Evolutionary conservation across 2,888 invertebrate species (phyloP), one percentile per base, ranked within the genome.

Genomic region (Tinea pellionella): DNA sequence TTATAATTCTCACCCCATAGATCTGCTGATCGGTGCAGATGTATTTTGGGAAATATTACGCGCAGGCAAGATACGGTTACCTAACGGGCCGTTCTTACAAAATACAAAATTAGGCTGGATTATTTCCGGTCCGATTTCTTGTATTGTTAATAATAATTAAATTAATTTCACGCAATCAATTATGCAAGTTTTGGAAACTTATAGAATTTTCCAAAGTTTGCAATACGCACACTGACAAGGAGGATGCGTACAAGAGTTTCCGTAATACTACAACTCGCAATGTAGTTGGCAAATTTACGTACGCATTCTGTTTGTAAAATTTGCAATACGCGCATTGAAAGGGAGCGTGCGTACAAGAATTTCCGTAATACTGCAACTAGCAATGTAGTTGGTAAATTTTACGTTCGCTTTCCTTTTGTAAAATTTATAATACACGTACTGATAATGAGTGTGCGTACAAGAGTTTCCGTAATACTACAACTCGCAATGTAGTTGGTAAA

Each of bases 41-140:
- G 61, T 59, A 41, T 65, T 65, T 51, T 65, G 64, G 64, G 63
- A 63, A 11, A 51, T 66, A 8, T 61, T 66, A 61, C 29, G 55
- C 16, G 57, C 61, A 2, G 61, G 61, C 57, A 53, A 47, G 61
- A 63, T 64, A 53, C 62, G 63, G 15, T 58, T 64, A 47, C n/a
- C 43, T 37, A 62, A 59, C 15, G 63, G 64, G 8, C 64, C 64
- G 0, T 64, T 57, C 30, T 53, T 65, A 41, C 64, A 64, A 58
- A 63, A 63, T 30, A 60, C 63, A 7, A 64, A 61, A 42, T 61
- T 64, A 13, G 65, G 65, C 9, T 65, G 65, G 65, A 58, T 63
- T 13, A 42, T 64, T 9, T 61, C 63, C 8, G 65, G 63, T 13
- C 61, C 65, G 9, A 13, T 63, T 11, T 16, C 24, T n/a, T 29